Conservation (phyloP, 2,113 vertebrate genomes). For the Etheostoma cragini region DNA sequence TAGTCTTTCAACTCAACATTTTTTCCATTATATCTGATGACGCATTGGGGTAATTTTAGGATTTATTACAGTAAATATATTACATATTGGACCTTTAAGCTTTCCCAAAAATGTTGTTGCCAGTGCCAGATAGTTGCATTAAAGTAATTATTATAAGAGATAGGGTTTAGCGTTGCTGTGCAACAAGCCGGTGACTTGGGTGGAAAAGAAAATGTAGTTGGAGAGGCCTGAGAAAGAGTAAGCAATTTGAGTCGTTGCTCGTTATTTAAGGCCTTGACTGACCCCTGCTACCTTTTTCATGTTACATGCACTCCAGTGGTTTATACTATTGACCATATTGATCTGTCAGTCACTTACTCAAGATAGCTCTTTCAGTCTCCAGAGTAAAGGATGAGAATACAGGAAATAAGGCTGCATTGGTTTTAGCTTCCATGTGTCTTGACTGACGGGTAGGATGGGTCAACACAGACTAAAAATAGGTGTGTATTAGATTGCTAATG, state of each 20-base stretch:
- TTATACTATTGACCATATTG: constrained; percentile 66
- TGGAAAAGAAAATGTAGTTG: neutral
- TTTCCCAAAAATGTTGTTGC: neutral
- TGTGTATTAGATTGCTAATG: constrained; percentile 5
- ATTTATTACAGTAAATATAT: too few species aligned
- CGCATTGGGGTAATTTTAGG: too few species aligned
- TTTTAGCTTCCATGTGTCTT: constrained; percentile 12
- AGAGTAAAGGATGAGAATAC: constrained; percentile 6
- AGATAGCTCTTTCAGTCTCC: constrained; percentile 48
- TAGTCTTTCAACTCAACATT: too few species aligned
- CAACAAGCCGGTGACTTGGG: neutral
- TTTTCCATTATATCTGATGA: too few species aligned
- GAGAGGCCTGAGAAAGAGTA: constrained; percentile 9
- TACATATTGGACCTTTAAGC: too few species aligned
- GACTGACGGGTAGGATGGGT: neutral
- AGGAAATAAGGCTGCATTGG: constrained; percentile 3
- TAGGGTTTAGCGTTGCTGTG: neutral
- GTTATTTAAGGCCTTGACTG: constrained; percentile 55
- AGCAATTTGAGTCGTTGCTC: constrained; percentile 33
- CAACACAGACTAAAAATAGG: neutral
- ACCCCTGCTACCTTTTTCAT: constrained; percentile 1
- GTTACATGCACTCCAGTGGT: constrained; percentile 32
- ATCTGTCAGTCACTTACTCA: constrained; percentile 57
- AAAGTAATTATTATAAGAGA: neutral
- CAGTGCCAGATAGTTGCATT: neutral